phyloP scores from a whole-genome alignment of 1,140 invertebrate species.

The Drosophila leontia region DNA sequence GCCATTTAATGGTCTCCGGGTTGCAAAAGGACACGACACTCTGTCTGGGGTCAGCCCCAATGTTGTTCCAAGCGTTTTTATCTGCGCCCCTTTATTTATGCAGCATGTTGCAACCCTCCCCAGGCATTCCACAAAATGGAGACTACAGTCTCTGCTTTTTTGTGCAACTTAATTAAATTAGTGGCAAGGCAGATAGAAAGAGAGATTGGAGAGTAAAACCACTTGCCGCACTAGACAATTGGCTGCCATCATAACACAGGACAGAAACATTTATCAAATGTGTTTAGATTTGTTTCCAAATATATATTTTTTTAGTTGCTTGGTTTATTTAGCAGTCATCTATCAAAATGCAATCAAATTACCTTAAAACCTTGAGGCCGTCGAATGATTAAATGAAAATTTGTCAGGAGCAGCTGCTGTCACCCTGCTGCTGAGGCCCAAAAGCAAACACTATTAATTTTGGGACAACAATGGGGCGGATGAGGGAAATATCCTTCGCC shows the following conservation, averaged over 20 bases:
- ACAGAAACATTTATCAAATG: slow-evolving; percentile 25
- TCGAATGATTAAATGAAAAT: slow-evolving; percentile 77
- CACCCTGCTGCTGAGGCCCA: slow-evolving; percentile 28
- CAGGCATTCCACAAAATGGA: slow-evolving; percentile 20
- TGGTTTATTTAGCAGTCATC: slow-evolving; percentile 10
- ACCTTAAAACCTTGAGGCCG: slow-evolving; percentile 52
- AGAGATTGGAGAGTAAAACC: background rate
- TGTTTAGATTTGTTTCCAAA: slow-evolving; percentile 5
- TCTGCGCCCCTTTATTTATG: slow-evolving; percentile 70
- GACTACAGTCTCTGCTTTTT: slow-evolving; percentile 38
- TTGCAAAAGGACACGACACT: slow-evolving; percentile 39
- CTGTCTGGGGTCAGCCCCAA: slow-evolving; percentile 45
- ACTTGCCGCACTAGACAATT: slow-evolving; percentile 52
- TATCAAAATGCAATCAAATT: slow-evolving; percentile 43
- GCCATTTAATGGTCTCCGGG: slow-evolving; percentile 58
- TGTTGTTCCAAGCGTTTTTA: slow-evolving; percentile 60
- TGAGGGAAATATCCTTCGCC: slow-evolving; percentile 11
- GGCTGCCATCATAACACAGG: slow-evolving; percentile 13
- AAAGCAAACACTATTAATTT: slow-evolving; percentile 66
- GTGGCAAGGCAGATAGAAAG: slow-evolving; percentile 8
- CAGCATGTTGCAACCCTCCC: slow-evolving; percentile 49
- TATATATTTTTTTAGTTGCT: background rate
- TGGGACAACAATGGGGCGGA: slow-evolving; percentile 38
- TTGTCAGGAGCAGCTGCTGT: slow-evolving; percentile 66
- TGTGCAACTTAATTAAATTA: slow-evolving; percentile 69